Evolutionary conservation across 2,888 invertebrate species (phyloP).

Genomic region (Vandiemenella viatica): DNA sequence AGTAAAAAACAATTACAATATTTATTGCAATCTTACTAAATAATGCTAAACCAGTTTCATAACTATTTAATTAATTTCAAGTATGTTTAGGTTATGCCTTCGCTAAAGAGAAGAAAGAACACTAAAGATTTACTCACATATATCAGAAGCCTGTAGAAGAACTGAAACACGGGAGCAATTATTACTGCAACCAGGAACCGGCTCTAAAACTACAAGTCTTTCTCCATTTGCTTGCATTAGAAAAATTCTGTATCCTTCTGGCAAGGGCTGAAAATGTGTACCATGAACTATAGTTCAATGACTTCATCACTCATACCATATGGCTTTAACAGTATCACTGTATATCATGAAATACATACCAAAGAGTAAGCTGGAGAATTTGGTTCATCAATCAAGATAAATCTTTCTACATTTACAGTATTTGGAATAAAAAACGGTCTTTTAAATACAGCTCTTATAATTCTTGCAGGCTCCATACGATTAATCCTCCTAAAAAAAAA

Average conservation of each 20-base stretch:
- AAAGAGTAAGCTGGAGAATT: conserved; percentile 47
- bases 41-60: too few species aligned
- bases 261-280: conserved; percentile 47
- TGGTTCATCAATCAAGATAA: conserved; percentile 56
- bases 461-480: conserved; percentile 55
- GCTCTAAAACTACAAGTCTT: conserved; percentile 53
- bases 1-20: too few species aligned
- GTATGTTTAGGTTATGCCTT: too few species aligned
- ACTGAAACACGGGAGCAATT: conserved; percentile 57
- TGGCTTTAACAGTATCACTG: background rate
- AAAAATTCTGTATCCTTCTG: conserved; percentile 70
- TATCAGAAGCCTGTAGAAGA: conserved; percentile 49
- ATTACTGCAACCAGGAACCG: conserved; percentile 59
- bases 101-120: too few species aligned
- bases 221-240: conserved; percentile 56
- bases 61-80: too few species aligned
- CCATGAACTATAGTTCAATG: background rate
- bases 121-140: conserved; percentile 71
- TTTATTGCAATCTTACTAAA: too few species aligned
- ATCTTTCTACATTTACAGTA: conserved; percentile 48
- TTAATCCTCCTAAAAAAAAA: conserved; percentile 51
- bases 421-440: conserved; percentile 46
- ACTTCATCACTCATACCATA: background rate
- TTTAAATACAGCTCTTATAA: conserved; percentile 54
- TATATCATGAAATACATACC: conserved; percentile 23